phyloP scores from a whole-genome alignment of 2,888 invertebrate species.

The Andrena minutula region DNA sequence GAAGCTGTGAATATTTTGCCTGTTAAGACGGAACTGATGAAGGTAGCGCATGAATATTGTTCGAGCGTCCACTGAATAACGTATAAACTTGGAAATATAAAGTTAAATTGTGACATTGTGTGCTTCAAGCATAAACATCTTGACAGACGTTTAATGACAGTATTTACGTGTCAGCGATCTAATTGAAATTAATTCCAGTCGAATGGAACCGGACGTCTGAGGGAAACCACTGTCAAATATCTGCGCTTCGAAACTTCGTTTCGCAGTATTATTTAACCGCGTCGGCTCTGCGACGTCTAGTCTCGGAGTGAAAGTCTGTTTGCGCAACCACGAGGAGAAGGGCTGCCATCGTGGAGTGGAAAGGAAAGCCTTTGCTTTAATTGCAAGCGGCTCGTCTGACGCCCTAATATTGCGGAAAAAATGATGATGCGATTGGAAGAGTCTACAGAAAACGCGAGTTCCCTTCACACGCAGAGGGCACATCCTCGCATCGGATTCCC shows the following conservation, averaged over 20 bases:
- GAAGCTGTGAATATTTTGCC: neutral
- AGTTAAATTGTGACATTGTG: neutral
- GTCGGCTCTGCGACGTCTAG: neutral
- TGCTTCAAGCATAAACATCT: too few species aligned
- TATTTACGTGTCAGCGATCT: too few species aligned
- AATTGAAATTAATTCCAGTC: neutral
- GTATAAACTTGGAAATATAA: neutral
- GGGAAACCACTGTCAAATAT: neutral
- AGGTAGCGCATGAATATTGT: neutral
- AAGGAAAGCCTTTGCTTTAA: constrained; percentile 33
- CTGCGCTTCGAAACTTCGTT: neutral
- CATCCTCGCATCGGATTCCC: neutral
- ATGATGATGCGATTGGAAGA: constrained; percentile 29
- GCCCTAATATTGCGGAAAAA: constrained; percentile 16
- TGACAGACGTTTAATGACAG: too few species aligned
- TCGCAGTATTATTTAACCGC: constrained; percentile 6
- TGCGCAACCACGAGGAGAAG: neutral
- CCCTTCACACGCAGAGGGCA: neutral
- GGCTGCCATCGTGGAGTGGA: neutral
- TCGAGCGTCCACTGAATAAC: neutral
- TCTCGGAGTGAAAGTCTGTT: neutral
- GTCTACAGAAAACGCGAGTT: constrained; percentile 5
- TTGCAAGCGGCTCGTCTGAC: constrained; percentile 14
- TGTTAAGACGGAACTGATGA: too few species aligned
- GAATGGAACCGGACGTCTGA: neutral